A percentile compares a stretch with the other conserved stretches of the same genome.
phyloP scores from a whole-genome alignment of 2,113 vertebrate species.

The Oncorhynchus keta region DNA sequence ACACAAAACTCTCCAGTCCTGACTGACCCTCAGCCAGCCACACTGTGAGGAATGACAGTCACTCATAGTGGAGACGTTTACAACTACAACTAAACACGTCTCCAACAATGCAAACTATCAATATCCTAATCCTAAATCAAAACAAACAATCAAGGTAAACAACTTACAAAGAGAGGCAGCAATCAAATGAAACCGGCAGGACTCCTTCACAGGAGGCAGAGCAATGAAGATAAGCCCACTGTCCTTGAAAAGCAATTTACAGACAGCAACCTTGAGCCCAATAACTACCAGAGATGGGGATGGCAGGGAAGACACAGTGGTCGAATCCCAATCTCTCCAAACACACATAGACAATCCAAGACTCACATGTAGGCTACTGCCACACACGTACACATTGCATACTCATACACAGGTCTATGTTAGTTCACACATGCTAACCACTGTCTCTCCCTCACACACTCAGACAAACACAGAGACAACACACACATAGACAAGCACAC shows the following conservation, averaged over 20 bases:
- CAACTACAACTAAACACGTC: not conserved
- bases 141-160: not conserved
- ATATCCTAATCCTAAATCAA: not conserved
- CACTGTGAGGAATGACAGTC: too few relatives aligned
- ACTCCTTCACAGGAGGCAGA: conserved; percentile 8
- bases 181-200: conserved; percentile 7
- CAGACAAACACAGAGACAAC: conserved; percentile 2
- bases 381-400: not conserved
- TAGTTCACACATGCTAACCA: too few relatives aligned
- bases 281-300: conserved; percentile 22
- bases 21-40: too few relatives aligned
- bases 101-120: not conserved
- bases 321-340: conserved; percentile 14
- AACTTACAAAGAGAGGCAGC: conserved; percentile 22
- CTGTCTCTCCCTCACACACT: not conserved
- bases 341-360: conserved; percentile 13
- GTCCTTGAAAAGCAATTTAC: conserved; percentile 38
- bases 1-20: too few relatives aligned
- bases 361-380: not conserved
- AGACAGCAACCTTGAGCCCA: conserved; percentile 22
- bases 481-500: not conserved
- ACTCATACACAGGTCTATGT: too few relatives aligned
- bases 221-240: conserved; percentile 16
- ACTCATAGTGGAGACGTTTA: not conserved
- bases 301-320: conserved; percentile 2